phyloP scores from a whole-genome alignment of 2,113 vertebrate genomes.

The Ameiurus melas region DNA sequence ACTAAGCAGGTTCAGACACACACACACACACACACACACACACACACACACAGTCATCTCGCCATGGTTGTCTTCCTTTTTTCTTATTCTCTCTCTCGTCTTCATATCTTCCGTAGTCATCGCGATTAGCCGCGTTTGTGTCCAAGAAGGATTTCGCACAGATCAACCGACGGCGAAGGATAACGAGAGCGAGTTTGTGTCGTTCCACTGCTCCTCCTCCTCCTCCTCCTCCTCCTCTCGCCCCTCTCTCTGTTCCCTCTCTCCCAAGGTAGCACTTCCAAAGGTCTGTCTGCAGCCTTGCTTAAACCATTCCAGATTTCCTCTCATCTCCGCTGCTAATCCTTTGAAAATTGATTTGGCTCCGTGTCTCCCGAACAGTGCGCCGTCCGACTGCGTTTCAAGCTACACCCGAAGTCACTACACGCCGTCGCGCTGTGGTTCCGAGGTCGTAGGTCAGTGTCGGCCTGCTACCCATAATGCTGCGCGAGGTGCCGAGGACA shows the following conservation, averaged over 20 bases:
- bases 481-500: background rate
- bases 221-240: background rate
- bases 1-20: slow-evolving; percentile 40
- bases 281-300: slow-evolving; percentile 46
- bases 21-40: slow-evolving; percentile 28
- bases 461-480: background rate
- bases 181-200: background rate
- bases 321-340: slow-evolving; percentile 59
- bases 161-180: background rate
- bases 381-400: background rate
- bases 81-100: slow-evolving; percentile 4
- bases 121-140: slow-evolving; percentile 5
- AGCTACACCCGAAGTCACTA: background rate
- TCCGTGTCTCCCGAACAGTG: slow-evolving; percentile 29
- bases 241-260: background rate
- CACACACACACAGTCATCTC: background rate
- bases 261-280: slow-evolving; percentile 51
- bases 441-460: background rate
- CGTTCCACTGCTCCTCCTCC: background rate
- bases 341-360: slow-evolving; percentile 65
- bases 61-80: slow-evolving; percentile 16
- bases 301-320: slow-evolving; percentile 62
- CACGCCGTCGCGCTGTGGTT: background rate
- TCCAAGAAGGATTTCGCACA: slow-evolving; percentile 2
- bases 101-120: slow-evolving; percentile 11